Evolutionary conservation across 2,888 invertebrate species (phyloP).

Genomic region (Allophyes oxyacanthae): DNA sequence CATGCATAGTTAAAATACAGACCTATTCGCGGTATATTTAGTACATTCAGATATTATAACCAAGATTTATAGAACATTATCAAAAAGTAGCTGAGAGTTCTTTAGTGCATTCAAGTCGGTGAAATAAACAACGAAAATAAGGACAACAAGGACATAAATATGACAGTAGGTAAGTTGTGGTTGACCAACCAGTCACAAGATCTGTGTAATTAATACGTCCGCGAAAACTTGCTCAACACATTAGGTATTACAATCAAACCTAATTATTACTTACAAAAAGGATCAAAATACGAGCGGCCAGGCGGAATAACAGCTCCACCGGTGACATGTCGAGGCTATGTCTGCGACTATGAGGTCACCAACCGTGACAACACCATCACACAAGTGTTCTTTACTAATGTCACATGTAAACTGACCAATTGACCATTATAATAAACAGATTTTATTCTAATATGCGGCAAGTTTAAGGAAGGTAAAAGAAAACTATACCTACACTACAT

Average conservation of each 20-base stretch:
- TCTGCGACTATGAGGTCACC: conserved; percentile 65
- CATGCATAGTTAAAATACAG: conserved; percentile 36
- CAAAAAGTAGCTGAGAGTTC: background rate
- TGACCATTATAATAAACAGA: conserved; percentile 43
- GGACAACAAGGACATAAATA: conserved; percentile 32
- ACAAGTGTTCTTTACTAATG: conserved; percentile 73
- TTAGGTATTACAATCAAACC: conserved; percentile 36
- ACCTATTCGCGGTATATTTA: conserved; percentile 24
- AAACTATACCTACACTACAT: conserved; percentile 16
- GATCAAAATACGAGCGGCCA: conserved; percentile 58
- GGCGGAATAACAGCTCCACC: conserved; percentile 57
- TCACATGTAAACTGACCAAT: conserved; percentile 66
- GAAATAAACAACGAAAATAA: conserved; percentile 12
- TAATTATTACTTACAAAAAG: conserved; percentile 63
- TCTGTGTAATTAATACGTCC: conserved; percentile 37
- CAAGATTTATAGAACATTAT: conserved; percentile 11
- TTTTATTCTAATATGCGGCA: conserved; percentile 18
- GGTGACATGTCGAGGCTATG: conserved; percentile 42
- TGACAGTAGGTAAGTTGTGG: conserved; percentile 39
- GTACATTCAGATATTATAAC: conserved; percentile 14
- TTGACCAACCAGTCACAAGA: conserved; percentile 48
- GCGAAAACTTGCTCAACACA: conserved; percentile 35
- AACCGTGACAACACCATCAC: conserved; percentile 57
- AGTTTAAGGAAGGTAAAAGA: conserved; percentile 13
- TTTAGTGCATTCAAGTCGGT: conserved; percentile 7